Evolutionary conservation across 2,888 invertebrate species (phyloP), one percentile per base, ranked within the genome.

Genomic region (Anodontia alba): DNA sequence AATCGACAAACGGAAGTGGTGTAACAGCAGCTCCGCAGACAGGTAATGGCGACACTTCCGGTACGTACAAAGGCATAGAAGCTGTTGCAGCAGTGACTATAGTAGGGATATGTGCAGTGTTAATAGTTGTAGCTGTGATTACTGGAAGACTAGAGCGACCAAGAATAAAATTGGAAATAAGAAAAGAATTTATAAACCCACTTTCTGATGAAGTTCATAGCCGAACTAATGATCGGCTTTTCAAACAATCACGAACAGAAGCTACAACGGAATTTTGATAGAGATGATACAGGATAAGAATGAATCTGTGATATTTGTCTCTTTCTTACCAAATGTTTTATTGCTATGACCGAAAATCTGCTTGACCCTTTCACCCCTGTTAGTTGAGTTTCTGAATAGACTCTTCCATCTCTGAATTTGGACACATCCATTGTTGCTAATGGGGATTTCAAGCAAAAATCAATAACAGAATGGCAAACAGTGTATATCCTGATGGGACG

Each of bases 81-180:
- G 62, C 43, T n/a, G 76, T 76, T 17, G 76, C 76, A 2, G 76
- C 62, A 17, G 70, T 76, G 1, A 57, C 62, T 62, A 23, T 71
- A 1, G 70, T 57, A 2, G 17, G 43, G 12, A 43, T 71, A 8
- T 62, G 76, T 62, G 31, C 70, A 15, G 31, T 70, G n/a, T 43
- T 76, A 20, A 62, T 76, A 5, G 33, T 29, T 42, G 23, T 76
- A 31, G 46, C 70, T 43, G 70, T 70, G 20, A 62, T 57, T 33
- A 57, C 57, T 12, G 76, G 70, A 1, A 36, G 70, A 33, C 71
- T 57, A 33, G 76, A 76, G 36, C 42, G 76, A 46, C 76, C 38
- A 10, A 46, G n/a, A 33, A 23, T 57, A 17, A 76, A 71, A 62
- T 20, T 76, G 43, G 26, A 69, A 1, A 36, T 57, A 29, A 26